Conservation (phyloP, 2,113 vertebrate species). For the Rynchops niger region DNA sequence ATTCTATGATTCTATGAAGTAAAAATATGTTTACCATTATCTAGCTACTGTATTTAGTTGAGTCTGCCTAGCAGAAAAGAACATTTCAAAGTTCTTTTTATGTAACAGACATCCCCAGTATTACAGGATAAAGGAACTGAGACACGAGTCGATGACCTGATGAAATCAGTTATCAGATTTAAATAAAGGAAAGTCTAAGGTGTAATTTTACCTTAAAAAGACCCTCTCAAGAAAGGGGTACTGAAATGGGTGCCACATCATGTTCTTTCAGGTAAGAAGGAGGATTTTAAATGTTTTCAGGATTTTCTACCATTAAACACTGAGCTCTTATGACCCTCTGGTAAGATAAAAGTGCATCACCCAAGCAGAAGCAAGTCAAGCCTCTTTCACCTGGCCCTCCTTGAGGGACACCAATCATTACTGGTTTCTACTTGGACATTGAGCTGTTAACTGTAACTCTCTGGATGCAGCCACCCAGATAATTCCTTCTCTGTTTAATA, state of each 20-base stretch:
- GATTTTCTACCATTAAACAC: background rate
- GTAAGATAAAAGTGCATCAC: background rate
- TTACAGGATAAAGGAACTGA: background rate
- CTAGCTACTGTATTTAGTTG: background rate
- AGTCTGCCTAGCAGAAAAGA: background rate
- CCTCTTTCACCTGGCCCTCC: background rate
- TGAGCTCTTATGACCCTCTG: background rate
- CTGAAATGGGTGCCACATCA: fast-evolving
- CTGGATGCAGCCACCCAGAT: background rate
- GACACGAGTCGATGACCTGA: background rate
- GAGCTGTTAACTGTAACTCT: background rate
- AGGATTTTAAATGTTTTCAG: background rate
- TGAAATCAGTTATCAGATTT: background rate
- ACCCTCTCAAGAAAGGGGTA: background rate
- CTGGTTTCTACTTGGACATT: background rate
- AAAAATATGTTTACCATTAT: background rate
- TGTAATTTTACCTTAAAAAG: background rate
- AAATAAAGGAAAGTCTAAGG: background rate
- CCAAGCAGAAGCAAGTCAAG: background rate
- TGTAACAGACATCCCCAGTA: background rate
- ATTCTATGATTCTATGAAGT: background rate
- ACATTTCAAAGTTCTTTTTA: background rate
- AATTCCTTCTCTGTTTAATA: background rate
- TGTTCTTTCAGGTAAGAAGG: background rate
- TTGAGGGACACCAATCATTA: background rate